A percentile compares a stretch with the other conserved stretches of the same genome.
Conservation (phyloP, 2,797 vertebrate species). For the Helostoma temminkii region DNA sequence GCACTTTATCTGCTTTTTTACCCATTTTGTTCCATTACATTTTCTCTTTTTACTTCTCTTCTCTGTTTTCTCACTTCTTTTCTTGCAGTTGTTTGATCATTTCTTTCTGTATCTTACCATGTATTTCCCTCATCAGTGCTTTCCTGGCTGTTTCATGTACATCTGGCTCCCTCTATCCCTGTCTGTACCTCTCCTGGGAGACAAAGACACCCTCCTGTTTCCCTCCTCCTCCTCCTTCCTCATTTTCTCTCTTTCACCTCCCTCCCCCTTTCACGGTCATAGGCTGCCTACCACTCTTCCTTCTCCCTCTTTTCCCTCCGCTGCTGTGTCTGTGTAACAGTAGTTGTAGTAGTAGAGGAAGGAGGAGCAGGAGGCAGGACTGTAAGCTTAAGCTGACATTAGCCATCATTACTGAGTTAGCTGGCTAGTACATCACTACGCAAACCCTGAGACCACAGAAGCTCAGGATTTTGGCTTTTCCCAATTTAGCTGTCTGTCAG, state of each 20-base stretch:
- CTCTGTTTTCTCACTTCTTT: background rate
- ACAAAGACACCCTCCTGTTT: slow-evolving; percentile 69
- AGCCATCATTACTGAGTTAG: slow-evolving; percentile 64
- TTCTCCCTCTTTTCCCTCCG: slow-evolving; percentile 23
- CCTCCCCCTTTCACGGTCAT: slow-evolving; percentile 52
- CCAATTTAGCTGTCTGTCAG: slow-evolving; percentile 48
- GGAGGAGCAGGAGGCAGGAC: slow-evolving; percentile 54
- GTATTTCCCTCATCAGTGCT: slow-evolving; percentile 28
- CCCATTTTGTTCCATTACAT: background rate
- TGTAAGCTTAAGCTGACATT: slow-evolving; percentile 63
- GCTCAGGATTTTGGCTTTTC: slow-evolving; percentile 53
- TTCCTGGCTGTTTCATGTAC: slow-evolving; percentile 43
- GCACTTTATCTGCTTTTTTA: background rate
- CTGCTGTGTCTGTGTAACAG: slow-evolving; percentile 49
- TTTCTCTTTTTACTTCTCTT: background rate
- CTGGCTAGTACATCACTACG: slow-evolving; percentile 44
- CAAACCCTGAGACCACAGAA: slow-evolving; percentile 50
- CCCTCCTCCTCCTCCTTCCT: slow-evolving; percentile 48
- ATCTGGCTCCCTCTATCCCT: slow-evolving; percentile 57
- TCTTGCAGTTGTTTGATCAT: slow-evolving; percentile 43
- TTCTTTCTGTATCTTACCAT: slow-evolving; percentile 19
- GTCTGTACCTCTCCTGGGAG: slow-evolving; percentile 61
- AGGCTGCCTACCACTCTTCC: slow-evolving; percentile 32
- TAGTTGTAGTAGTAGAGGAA: slow-evolving; percentile 51
- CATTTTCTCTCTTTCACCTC: slow-evolving; percentile 46